phyloP scores from a whole-genome alignment of 2,113 vertebrate species.

The Tetraodon nigroviridis region DNA sequence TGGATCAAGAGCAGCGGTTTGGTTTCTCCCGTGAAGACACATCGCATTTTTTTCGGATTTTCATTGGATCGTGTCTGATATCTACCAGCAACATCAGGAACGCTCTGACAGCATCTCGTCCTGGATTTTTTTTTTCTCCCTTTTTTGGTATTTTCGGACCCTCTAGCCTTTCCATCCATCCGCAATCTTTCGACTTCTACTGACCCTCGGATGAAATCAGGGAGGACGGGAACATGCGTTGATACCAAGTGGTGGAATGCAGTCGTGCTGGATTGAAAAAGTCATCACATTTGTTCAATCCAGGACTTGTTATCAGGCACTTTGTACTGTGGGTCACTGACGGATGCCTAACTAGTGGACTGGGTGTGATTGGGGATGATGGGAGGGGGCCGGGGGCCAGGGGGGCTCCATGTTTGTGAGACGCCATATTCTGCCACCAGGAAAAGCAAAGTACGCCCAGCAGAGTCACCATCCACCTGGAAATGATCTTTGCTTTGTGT shows the following conservation, averaged over 20 bases:
- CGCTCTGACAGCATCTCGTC: conserved; percentile 19
- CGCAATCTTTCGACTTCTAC: conserved; percentile 26
- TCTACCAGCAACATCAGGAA: conserved; percentile 17
- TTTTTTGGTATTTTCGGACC: background rate
- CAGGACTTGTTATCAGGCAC: conserved; percentile 52
- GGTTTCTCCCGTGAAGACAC: conserved; percentile 2
- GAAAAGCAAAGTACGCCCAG: conserved; percentile 49
- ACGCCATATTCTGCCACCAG: conserved; percentile 51
- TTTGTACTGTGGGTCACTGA: conserved; percentile 60
- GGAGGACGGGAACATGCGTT: conserved; percentile 25
- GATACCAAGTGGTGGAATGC: conserved; percentile 50
- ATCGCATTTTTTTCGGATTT: conserved; percentile 6
- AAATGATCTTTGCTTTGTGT: conserved; percentile 62
- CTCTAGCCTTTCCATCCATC: conserved; percentile 5
- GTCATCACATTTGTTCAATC: conserved; percentile 48
- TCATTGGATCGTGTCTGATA: conserved; percentile 11
- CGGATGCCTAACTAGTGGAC: conserved; percentile 56
- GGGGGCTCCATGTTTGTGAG: conserved; percentile 48
- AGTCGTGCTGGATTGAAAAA: conserved; percentile 49
- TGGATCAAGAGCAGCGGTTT: conserved; percentile 18
- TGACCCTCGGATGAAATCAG: conserved; percentile 17
- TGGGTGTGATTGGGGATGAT: conserved; percentile 47
- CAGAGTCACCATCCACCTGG: conserved; percentile 45
- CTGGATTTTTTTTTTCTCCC: conserved; percentile 12
- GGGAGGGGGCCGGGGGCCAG: background rate